Base-by-base conservation (phyloP, 64 coral and sea anemone species). In the Stichodactyla helianthus region DNA sequence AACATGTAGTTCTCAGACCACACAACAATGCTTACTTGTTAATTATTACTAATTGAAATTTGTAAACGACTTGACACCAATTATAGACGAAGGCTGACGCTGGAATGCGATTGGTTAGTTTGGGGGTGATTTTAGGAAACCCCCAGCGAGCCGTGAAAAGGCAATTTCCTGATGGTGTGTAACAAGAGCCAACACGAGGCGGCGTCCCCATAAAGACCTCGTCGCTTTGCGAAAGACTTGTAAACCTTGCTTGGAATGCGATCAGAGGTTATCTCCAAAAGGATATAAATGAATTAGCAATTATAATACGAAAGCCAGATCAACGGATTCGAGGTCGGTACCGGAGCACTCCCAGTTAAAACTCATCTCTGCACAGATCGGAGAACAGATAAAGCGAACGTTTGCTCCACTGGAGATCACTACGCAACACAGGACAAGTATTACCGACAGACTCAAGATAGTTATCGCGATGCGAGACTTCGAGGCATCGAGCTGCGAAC, bases 271-370 rank as follows among this genome's bases (percentile, higher is more conserved):
- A 92, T 92, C 90, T 51, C 44, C 65, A 53, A 83, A 59, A 68
- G 85, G 86, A 82, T 87, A 82, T 92, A 92, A 92, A 92, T 87
- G 90, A 87, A 87, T 86, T 79, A 87, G 56, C 85, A 92, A 87
- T 92, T 92, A 92, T 23, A 22, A 19, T 60, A 83, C 80, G 62
- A 65, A 65, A 81, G 78, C 26, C 78, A 81, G 78, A 81, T 81
- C 78, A 81, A 81, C n/a, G 52, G 78, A 51, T 53, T 52, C 78
- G 68, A 74, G 68, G 68, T 74, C 68, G 25, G 68, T 20, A 18
- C 7, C n/a, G 78, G 78, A 52, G 78, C 78, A 81, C 78, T 81
- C 50, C 52, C 78, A 74, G 68, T 74, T 74, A 20, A 68, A 25
- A 52, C n/a, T n/a, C 53, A 81, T 81, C 78, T 13, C 15, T 81